Base-by-base conservation (phyloP, 2,888 invertebrate genomes). In the Apodemia zela region DNA sequence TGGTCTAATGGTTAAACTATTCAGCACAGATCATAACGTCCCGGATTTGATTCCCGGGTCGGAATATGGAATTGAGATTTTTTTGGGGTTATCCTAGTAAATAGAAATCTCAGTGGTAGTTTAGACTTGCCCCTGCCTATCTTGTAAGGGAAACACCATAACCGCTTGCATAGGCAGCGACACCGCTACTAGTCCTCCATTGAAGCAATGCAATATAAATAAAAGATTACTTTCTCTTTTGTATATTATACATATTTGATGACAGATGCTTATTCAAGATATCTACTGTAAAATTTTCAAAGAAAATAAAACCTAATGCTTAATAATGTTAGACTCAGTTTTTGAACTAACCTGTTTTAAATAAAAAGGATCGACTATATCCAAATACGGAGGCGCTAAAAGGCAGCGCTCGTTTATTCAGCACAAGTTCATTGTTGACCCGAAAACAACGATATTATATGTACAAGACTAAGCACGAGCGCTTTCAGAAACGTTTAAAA, bases 321-420 rank as follows among this genome's bases (percentile, higher is more conserved):
- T 57, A 3, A 4, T 7, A 10, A 7, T 15, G 2, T 29, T 57
- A 15, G 15, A 57, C 8, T 15, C 21, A 13, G 29, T n/a, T 15
- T 29, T 25, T 15, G 1, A 57, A 57, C 13, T 21, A 54, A 15
- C n/a, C 54, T 21, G 2, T 57, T 57, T 25, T 15, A n/a, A 29
- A 64, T 64, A 58, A 79, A 82, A 77, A 80, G 79, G 75, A 78
- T 78, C 72, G 68, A 77, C 68, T 73, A 68, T 67, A 69, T 66
- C 74, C 75, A 80, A 84, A 85, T 81, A 81, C 86, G 68, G 87
- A 87, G 88, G 87, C 85, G 87, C 84, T 87, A 88, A 87, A 86
- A 88, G 83, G 84, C 81, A 81, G 81, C 80, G 79, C 75, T 69
- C 71, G 73, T 77, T 76, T 76, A 76, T 78, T 76, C 72, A 72